These are phyloP conservation scores for Apomyelois bistriatella DNA, from an alignment of 2,888 invertebrate species.

Conservation along the genomic window DNA sequence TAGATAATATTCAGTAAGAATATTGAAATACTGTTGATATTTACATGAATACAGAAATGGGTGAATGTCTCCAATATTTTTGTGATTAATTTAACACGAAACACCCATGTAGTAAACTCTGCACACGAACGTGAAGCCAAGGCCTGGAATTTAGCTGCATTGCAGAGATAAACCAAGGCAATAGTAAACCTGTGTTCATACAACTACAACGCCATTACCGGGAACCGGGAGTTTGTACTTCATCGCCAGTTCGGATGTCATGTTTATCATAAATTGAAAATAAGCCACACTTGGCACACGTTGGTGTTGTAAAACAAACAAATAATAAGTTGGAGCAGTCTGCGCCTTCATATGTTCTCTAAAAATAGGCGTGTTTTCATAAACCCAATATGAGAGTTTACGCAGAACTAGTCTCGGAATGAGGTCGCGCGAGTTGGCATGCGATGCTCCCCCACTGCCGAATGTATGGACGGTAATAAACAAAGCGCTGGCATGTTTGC, in stretches of 20 bases:
- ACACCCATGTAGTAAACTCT: conserved; percentile 18
- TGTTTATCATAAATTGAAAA: conserved; percentile 58
- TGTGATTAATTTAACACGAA: conserved; percentile 25
- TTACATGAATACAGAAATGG: too few species aligned
- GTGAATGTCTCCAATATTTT: not conserved
- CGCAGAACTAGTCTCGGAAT: conserved; percentile 69
- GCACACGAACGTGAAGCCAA: not conserved
- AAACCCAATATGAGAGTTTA: conserved; percentile 72
- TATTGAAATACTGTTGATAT: too few species aligned
- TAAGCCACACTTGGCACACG: conserved; percentile 64
- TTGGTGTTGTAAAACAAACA: conserved; percentile 61
- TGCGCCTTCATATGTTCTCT: conserved; percentile 54
- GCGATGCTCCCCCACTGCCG: conserved; percentile 49
- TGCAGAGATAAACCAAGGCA: conserved; percentile 8
- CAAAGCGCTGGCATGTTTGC: conserved; percentile 48
- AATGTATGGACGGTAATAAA: conserved; percentile 56
- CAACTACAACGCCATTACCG: conserved; percentile 13
- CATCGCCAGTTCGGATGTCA: conserved; percentile 35
- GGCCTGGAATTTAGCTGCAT: not conserved
- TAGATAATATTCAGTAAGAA: too few species aligned
- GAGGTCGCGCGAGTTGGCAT: conserved; percentile 75
- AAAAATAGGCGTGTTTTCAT: conserved; percentile 74
- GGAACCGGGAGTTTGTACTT: conserved; percentile 34
- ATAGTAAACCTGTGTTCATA: conserved; percentile 21
- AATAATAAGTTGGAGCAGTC: conserved; percentile 63